Conservation (phyloP, 2,888 invertebrate species). For the Aphelenchoides bicaudatus region DNA sequence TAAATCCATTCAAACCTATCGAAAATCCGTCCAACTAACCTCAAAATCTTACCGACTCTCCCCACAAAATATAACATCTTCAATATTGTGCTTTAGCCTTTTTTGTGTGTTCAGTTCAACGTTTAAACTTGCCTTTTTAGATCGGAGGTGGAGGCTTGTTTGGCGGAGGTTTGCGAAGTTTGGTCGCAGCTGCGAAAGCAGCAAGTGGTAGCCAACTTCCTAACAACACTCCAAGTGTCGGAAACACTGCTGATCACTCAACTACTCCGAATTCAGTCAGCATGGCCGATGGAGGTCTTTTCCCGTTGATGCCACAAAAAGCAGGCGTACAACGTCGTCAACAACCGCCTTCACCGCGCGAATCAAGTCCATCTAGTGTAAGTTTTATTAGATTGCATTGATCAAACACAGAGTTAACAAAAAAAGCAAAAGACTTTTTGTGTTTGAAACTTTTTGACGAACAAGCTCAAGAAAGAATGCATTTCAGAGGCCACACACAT, state of each 20-base stretch:
- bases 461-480: conserved; percentile 2
- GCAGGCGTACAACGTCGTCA: no score
- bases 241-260: conserved; percentile 7
- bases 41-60: no score
- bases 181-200: conserved; percentile 56
- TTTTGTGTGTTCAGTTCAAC: conserved; percentile 13
- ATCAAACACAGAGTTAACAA: conserved; percentile 12
- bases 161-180: conserved; percentile 52
- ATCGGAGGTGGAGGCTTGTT: conserved; percentile 51
- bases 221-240: conserved; percentile 12
- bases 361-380: conserved; percentile 15
- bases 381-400: neutral
- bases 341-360: conserved; percentile 20
- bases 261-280: neutral
- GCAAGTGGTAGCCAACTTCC: conserved; percentile 34
- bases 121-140: conserved; percentile 21
- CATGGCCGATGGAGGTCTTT: conserved; percentile 15
- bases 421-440: conserved; percentile 16
- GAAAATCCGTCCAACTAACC: no score
- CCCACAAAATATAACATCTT: no score
- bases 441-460: neutral
- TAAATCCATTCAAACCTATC: no score
- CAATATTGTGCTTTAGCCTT: no score
- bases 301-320: conserved; percentile 24
- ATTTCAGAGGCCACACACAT: conserved; percentile 44